These are phyloP conservation scores for Anoncus sp. DNA, from an alignment of 2,888 invertebrate species.

Conservation along the genomic window DNA sequence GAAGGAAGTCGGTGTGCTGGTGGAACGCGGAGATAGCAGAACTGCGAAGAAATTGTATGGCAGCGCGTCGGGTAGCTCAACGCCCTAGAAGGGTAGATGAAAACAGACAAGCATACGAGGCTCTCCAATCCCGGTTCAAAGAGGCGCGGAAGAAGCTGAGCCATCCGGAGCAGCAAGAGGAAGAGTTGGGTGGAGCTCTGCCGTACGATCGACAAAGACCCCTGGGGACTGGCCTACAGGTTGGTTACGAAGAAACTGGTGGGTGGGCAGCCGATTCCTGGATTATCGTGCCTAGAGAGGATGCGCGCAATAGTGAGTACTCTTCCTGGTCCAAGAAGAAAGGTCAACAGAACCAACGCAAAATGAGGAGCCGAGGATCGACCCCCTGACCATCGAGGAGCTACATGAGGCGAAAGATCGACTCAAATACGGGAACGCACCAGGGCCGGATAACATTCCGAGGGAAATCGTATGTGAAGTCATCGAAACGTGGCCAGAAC, in stretches of 20 bases:
- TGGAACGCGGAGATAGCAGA: constrained; percentile 53
- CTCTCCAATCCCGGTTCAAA: constrained; percentile 29
- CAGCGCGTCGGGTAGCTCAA: constrained; percentile 5
- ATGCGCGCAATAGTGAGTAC: constrained; percentile 58
- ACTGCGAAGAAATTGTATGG: constrained; percentile 25
- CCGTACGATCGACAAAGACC: constrained; percentile 54
- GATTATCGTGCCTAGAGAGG: constrained; percentile 57
- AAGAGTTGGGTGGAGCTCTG: constrained; percentile 49
- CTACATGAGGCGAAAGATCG: no score
- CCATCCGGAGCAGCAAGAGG: constrained; percentile 38
- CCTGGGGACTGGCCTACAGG: no score
- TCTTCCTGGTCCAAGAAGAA: no score
- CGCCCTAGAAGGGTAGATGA: constrained; percentile 32
- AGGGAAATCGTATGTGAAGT: no score
- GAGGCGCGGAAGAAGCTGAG: constrained; percentile 38
- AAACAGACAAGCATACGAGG: background rate
- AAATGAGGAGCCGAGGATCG: no score
- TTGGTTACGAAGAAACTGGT: constrained; percentile 56
- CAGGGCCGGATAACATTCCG: no score
- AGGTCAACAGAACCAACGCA: no score
- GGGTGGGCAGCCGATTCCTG: constrained; percentile 31
- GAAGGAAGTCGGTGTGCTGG: constrained; percentile 42
- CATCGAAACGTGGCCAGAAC: no score
- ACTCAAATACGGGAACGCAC: no score
- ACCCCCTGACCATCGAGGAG: no score